Evolutionary conservation across 2,113 vertebrate genomes (phyloP), one percentile per base, ranked within the genome.

Genomic region (Poeciliopsis turrubarensis): DNA sequence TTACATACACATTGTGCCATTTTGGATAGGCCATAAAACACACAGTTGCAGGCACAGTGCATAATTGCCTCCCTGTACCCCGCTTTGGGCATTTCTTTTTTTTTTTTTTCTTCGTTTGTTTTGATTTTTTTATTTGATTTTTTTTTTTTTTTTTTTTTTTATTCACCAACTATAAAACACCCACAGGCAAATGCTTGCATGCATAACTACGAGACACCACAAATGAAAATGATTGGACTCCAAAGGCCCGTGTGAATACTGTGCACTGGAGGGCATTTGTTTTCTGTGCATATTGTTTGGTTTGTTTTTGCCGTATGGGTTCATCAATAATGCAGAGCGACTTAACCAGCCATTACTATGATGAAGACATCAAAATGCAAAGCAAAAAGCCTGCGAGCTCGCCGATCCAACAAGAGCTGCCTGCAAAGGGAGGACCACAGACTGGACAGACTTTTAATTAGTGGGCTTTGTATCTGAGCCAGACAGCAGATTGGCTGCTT

Each of bases 381-480:
- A 88, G 89, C 82, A 73, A 80, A 66, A 83, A 37, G 63, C 72
- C 78, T 65, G 81, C 11, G 78, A 86, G 84, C 81, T 73, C 67
- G 82, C 79, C 83, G 60, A 27, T 89, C 87, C 85, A 87, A 80
- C 87, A 80, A 75, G 78, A 86, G 69, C 68, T 76, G 81, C 89
- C 77, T 81, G 75, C 84, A 81, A 79, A 89, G 86, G 73, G 65
- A 90, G 68, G 75, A 79, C 68, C 81, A 81, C 84, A 86, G 77
- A 91, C 86, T 61, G 84, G 84, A 88, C 89, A 87, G 89, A 92
- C 90, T 91, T 94, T 91, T 91, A 93, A 93, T 95, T 91, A 92
- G 90, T 14, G 41, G 70, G 60, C 86, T 93, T 91, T 92, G 88
- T 91, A 78, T 83, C 64, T 15, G 26, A 67, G 88, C 88, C 91